Evolutionary conservation across 1,140 invertebrate species (phyloP).

Genomic region (Caenorhabditis inopinata): DNA sequence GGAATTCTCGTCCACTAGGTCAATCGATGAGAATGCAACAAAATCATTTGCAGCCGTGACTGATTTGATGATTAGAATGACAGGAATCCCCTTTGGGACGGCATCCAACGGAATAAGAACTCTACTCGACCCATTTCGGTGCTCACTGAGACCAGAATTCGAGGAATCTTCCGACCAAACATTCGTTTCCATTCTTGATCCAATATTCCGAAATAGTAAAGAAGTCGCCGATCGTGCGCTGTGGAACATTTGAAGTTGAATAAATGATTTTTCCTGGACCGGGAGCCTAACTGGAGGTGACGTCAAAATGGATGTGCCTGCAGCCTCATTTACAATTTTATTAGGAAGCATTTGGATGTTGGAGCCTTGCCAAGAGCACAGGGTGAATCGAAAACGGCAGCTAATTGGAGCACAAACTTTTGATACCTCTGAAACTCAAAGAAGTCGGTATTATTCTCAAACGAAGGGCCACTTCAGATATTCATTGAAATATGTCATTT

Average conservation of each 20-base stretch:
- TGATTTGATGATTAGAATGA: not conserved
- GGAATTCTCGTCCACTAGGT: not conserved
- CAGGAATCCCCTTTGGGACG: slow-evolving; percentile 3
- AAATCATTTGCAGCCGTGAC: not conserved
- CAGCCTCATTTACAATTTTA: slow-evolving; percentile 17
- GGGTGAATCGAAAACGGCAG: not conserved
- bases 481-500: no score
- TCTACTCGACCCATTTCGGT: not conserved
- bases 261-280: not conserved
- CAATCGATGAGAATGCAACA: slow-evolving; percentile 11
- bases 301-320: not conserved
- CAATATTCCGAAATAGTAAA: not conserved
- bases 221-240: not conserved
- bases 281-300: not conserved
- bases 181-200: not conserved
- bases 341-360: slow-evolving; percentile 9
- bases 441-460: no score
- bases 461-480: no score
- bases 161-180: not conserved
- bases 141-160: no score
- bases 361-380: not conserved
- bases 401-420: not conserved
- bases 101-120: not conserved
- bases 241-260: slow-evolving; percentile 24
- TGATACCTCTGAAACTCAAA: not conserved